These are phyloP conservation scores for Corythornis cristatus DNA, from an alignment of 2,113 vertebrate species.

Conservation along the genomic window DNA sequence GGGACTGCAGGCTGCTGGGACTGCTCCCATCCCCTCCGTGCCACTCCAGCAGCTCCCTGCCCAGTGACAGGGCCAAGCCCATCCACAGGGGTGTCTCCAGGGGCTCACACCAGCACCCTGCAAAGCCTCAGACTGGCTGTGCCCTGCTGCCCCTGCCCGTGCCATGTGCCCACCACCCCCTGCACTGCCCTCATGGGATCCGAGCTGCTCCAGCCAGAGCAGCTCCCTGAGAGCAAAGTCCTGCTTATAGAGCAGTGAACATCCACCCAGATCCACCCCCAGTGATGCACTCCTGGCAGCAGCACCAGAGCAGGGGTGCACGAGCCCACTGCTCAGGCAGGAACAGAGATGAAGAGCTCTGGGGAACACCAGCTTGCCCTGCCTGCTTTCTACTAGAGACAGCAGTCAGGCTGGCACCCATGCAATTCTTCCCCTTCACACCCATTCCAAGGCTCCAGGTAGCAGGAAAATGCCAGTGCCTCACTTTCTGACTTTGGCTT, in stretches of 20 bases:
- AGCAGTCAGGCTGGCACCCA: neutral
- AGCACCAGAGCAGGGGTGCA: too few species aligned
- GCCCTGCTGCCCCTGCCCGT: neutral
- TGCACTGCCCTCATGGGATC: neutral
- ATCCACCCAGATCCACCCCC: neutral
- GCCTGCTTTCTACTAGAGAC: neutral
- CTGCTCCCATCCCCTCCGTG: too few species aligned
- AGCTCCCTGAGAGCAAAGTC: neutral
- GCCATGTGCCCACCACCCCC: too few species aligned
- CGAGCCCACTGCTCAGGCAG: too few species aligned
- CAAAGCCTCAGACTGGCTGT: neutral
- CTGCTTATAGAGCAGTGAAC: neutral
- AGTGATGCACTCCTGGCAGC: neutral
- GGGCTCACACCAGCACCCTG: neutral
- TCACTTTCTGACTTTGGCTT: neutral
- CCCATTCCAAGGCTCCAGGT: neutral
- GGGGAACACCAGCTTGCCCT: too few species aligned
- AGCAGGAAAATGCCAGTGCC: neutral
- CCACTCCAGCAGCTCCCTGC: neutral
- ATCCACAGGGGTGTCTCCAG: neutral
- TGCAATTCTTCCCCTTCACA: neutral
- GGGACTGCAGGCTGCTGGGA: neutral
- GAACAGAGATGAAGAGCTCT: too few species aligned
- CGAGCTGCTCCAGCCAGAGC: neutral
- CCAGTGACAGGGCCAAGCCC: rapidly evolving